These are phyloP conservation scores for Percopsis transmontana DNA, from an alignment of 2,113 vertebrate genomes.

Conservation along the genomic window DNA sequence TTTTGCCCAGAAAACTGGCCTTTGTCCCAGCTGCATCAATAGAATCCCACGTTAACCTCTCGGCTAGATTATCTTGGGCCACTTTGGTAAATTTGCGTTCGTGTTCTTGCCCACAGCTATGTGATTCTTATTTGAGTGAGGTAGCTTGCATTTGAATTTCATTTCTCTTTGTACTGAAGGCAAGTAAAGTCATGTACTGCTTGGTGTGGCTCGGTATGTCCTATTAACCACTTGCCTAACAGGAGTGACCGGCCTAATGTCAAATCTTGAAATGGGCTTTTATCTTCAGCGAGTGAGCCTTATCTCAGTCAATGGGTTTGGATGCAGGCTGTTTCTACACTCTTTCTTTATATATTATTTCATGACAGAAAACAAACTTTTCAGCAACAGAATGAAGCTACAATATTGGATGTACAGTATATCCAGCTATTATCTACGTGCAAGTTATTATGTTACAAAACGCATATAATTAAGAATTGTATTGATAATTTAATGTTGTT, in stretches of 20 bases:
- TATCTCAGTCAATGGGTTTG: constrained; percentile 4
- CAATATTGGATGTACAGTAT: too few relatives aligned
- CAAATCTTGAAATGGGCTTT: neutral
- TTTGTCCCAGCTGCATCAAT: constrained; percentile 41
- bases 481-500: too few relatives aligned
- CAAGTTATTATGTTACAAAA: neutral
- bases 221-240: constrained; percentile 12
- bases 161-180: neutral
- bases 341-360: too few relatives aligned
- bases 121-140: constrained; percentile 37
- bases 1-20: constrained; percentile 26
- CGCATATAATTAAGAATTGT: too few relatives aligned
- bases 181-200: constrained; percentile 15
- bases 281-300: constrained; percentile 16
- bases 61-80: constrained; percentile 9
- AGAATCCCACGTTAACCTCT: constrained; percentile 30
- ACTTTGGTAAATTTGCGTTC: constrained; percentile 33
- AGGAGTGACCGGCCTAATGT: constrained; percentile 21
- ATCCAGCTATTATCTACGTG: neutral
- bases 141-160: constrained; percentile 17
- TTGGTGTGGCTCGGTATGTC: constrained; percentile 9
- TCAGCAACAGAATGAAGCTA: too few relatives aligned
- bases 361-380: too few relatives aligned
- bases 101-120: constrained; percentile 35
- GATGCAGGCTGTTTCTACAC: too few relatives aligned